phyloP scores from a whole-genome alignment of 2,797 vertebrate species.

The Meda fulgida region DNA sequence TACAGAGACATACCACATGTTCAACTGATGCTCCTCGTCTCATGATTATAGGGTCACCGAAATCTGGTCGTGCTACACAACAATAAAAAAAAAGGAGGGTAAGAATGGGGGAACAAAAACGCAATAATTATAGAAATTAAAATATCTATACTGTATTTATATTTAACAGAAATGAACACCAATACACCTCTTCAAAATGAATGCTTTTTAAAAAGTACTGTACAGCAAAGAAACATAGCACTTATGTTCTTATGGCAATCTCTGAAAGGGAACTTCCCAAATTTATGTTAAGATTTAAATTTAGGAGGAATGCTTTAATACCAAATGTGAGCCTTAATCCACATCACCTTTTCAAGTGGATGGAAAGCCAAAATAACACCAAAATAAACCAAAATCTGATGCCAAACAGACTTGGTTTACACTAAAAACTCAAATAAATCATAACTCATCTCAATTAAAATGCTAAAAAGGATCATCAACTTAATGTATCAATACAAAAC shows the following conservation, averaged over 20 bases:
- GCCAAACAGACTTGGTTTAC: background rate
- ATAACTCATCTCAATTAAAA: background rate
- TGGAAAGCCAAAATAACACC: background rate
- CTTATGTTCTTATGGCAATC: background rate
- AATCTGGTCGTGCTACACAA: slow-evolving; percentile 91
- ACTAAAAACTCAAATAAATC: background rate
- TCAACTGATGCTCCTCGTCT: slow-evolving; percentile 93
- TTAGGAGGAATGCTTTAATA: background rate
- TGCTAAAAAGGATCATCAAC: background rate
- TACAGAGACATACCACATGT: slow-evolving; percentile 84
- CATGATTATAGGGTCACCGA: slow-evolving; percentile 94
- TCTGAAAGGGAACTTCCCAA: background rate
- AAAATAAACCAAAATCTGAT: background rate
- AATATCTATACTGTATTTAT: background rate
- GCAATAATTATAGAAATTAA: background rate
- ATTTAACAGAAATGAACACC: background rate
- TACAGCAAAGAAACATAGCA: background rate
- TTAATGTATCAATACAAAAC: background rate
- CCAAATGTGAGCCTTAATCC: background rate
- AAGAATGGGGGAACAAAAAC: background rate
- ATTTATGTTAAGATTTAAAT: background rate
- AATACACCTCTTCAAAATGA: background rate
- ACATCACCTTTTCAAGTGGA: background rate
- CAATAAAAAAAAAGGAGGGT: background rate
- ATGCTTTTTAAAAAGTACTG: background rate